phyloP scores from a whole-genome alignment of 2,797 vertebrate genomes.

The Poecilia velifera region DNA sequence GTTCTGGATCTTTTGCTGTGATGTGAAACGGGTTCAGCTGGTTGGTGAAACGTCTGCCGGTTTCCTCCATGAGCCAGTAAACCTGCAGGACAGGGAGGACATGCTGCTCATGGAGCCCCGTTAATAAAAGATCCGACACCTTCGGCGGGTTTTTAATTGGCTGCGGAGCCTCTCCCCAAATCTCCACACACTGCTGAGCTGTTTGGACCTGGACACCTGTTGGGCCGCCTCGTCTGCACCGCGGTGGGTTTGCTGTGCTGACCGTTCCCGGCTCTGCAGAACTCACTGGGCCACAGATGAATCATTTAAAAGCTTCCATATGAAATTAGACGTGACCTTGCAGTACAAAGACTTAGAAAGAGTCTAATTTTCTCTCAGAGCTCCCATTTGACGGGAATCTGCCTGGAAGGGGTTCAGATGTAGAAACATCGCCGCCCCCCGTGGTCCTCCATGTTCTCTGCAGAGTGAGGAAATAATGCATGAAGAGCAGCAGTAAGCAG shows the following conservation, averaged over 20 bases:
- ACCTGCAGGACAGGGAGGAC: background rate
- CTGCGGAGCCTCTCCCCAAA: slow-evolving; percentile 55
- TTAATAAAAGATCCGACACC: slow-evolving; percentile 72
- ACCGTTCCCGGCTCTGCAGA: slow-evolving; percentile 21
- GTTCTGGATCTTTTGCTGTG: background rate
- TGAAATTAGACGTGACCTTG: slow-evolving; percentile 79
- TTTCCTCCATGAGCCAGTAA: background rate
- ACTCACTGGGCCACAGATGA: slow-evolving; percentile 75
- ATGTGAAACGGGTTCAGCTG: background rate
- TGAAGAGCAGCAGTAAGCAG: background rate
- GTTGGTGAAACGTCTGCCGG: background rate
- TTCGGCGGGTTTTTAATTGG: slow-evolving; percentile 72
- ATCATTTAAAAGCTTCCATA: slow-evolving; percentile 74
- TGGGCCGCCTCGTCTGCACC: slow-evolving; percentile 15
- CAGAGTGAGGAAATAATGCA: background rate
- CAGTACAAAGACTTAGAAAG: slow-evolving; percentile 62
- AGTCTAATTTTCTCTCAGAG: slow-evolving; percentile 62
- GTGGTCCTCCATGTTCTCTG: background rate
- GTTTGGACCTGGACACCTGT: background rate
- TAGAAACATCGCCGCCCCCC: slow-evolving; percentile 31
- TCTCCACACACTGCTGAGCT: slow-evolving; percentile 63
- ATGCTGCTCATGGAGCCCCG: slow-evolving; percentile 47
- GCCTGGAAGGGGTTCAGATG: slow-evolving; percentile 51
- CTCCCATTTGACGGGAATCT: slow-evolving; percentile 37
- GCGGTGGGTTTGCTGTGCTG: slow-evolving; percentile 52